These are phyloP conservation scores for Schizothorax lantsangensis DNA, from an alignment of 2,797 vertebrate genomes.

Conservation along the genomic window DNA sequence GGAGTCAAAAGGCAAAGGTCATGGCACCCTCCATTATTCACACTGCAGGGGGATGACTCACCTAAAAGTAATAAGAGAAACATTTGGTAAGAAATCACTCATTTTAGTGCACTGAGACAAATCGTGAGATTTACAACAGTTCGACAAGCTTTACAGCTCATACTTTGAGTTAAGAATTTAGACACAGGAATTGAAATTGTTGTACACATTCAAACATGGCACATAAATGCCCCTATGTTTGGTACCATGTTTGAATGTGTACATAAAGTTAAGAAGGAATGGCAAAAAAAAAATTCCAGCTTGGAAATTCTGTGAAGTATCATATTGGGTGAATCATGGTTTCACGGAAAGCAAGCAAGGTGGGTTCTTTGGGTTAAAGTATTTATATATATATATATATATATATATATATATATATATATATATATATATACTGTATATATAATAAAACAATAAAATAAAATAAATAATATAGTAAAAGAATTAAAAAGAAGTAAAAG, in stretches of 20 bases:
- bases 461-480: too few species aligned
- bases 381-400: too few species aligned
- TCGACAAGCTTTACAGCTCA: background rate
- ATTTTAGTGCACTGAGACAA: background rate
- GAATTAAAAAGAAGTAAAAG: too few species aligned
- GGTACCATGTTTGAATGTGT: background rate
- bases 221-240: background rate
- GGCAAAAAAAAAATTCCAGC: conserved; percentile 58
- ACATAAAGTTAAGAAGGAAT: background rate
- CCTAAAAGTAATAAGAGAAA: conserved; percentile 72
- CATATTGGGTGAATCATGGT: too few species aligned
- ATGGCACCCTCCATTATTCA: conserved; percentile 93
- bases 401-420: too few species aligned
- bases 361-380: too few species aligned
- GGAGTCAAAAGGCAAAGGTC: conserved; percentile 94
- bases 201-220: background rate
- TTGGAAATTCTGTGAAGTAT: background rate
- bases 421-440: too few species aligned
- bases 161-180: background rate
- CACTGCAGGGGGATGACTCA: conserved; percentile 91
- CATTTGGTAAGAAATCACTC: conserved; percentile 8
- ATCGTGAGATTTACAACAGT: background rate
- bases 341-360: too few species aligned
- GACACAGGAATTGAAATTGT: too few species aligned
- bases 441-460: too few species aligned